Base-by-base conservation (phyloP, 2,113 vertebrate species). In the Tichodroma muraria region DNA sequence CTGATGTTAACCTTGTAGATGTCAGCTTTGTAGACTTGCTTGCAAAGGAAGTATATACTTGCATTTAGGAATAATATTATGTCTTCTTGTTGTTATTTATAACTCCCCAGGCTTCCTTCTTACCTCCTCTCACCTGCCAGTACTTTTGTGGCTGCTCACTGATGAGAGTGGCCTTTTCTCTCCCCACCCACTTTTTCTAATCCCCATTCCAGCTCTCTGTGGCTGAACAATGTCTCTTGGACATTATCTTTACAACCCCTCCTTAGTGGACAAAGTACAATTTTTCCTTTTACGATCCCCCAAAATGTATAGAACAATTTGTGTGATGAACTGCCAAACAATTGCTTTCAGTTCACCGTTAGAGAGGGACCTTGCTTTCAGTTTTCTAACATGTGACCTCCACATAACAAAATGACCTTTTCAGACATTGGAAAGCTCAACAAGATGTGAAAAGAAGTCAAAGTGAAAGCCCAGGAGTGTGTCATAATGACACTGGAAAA, bases 361-460 rank as follows among this genome's bases (percentile, higher is more conserved):
- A 83, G 40, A 0, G 0, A 95, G 90, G 82, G 60, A 84, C 68
- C 30, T 78, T 68, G 38, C 93, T 95, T 89, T 94, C 85, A 90
- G 56, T 54, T 71, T 88, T 95, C 91, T 86, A 93, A 90, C 79
- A 47, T 56, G 50, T 64, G 63, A 93, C 85, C 71, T 94, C 72
- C 89, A 71, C 82, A 33, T 78, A 90, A 64, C 4, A n/a, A 94
- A 95, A 93, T 95, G 19, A 85, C 89, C 89, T 94, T 96, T 95
- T 88, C 64, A 91, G 72, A 77, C 7, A 0, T 0, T 71, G 79
- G 71, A 91, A 93, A 87, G 63, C 76, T 93, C 71, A 91, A 54
- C 40, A 91, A 93, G 68, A 75, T 88, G 69, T 90, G 64, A 89
- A 91, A 88, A 80, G 53, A 88, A 93, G 70, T 93, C 81, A 81